A percentile compares a stretch with the other conserved stretches of the same genome.
Evolutionary conservation across 2,113 vertebrate species (phyloP).

Genomic region (Hucho hucho): DNA sequence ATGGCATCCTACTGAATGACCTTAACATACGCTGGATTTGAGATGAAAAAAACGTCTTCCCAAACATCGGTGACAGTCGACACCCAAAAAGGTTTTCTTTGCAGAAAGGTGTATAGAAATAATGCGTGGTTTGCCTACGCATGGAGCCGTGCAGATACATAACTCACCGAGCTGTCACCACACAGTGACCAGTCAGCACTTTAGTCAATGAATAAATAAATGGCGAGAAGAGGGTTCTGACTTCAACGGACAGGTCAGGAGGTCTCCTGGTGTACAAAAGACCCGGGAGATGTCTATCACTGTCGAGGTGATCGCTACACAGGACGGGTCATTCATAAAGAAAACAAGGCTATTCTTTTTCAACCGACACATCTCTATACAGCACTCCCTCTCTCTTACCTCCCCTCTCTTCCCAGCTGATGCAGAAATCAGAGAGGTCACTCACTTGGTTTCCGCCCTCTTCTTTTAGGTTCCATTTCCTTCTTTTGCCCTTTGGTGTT

Average conservation of each 20-base stretch:
- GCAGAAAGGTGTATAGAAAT: too few relatives aligned
- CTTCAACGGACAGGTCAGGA: background rate
- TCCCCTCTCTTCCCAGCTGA: background rate
- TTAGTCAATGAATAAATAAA: slow-evolving; percentile 24
- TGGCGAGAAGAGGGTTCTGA: background rate
- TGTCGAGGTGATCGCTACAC: background rate
- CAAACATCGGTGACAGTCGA: too few relatives aligned
- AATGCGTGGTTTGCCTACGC: too few relatives aligned
- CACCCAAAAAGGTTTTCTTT: too few relatives aligned
- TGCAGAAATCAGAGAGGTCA: background rate
- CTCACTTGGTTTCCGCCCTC: background rate
- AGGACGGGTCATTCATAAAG: background rate
- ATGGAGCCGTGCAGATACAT: background rate
- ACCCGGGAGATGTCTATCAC: background rate
- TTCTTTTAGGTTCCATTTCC: background rate
- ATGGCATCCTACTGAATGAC: background rate
- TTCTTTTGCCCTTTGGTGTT: background rate
- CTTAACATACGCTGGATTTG: too few relatives aligned
- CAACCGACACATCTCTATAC: background rate
- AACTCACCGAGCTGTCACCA: background rate
- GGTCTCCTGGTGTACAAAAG: background rate
- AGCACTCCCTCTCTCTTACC: background rate
- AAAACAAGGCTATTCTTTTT: background rate
- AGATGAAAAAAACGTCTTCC: too few relatives aligned
- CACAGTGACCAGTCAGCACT: slow-evolving; percentile 5